Evolutionary conservation across 2,797 vertebrate genomes (phyloP), one percentile per base, ranked within the genome.

Genomic region (Pteropus rufus): DNA sequence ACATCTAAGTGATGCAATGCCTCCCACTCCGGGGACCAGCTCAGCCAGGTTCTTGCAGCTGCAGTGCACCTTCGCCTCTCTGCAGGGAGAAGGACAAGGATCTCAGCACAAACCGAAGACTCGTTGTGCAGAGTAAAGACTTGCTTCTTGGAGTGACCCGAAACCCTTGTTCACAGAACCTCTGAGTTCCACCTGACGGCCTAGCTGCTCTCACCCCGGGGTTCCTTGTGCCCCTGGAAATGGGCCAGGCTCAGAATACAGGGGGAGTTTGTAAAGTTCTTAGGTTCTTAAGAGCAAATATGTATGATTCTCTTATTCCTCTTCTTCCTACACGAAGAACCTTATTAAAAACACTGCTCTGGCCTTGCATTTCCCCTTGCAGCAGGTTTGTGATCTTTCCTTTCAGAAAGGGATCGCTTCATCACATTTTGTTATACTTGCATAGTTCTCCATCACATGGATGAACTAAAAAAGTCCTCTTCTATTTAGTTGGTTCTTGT

Each of bases 1-100:
- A 97, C 99, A 99, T 88, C 99, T 99, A 90, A 99, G 98, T 0
- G 99, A 99, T 8, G 97, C 96, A 87, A 99, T 98, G 89, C 98
- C 98, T 39, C 99, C 99, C 0, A 98, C 46, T 65, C 98, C 98
- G 11, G 99, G 98, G 91, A 99, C 98, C 79, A 99, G 98, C 34
- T 99, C 98, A 0, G 97, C 96, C 96, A 99, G 97, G 97, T 98
- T 99, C 98, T 99, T 99, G 83, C 99, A 99, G 92, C 93, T 97
- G 91, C 99, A 99, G 97, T 99, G 98, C 46, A 99, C 99, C 98
- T 99, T 99, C 44, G 99, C 99, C 96, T 99, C 99, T 97, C 99
- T 99, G 97, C 16, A 75, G 96, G 97, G 95, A 97, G 96, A n/a
- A 62, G 11, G 46, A 46, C 14, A 26, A 8, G 41, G 34, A 44